phyloP scores from a whole-genome alignment of 2,113 vertebrate genomes.

The Scopus umbretta region DNA sequence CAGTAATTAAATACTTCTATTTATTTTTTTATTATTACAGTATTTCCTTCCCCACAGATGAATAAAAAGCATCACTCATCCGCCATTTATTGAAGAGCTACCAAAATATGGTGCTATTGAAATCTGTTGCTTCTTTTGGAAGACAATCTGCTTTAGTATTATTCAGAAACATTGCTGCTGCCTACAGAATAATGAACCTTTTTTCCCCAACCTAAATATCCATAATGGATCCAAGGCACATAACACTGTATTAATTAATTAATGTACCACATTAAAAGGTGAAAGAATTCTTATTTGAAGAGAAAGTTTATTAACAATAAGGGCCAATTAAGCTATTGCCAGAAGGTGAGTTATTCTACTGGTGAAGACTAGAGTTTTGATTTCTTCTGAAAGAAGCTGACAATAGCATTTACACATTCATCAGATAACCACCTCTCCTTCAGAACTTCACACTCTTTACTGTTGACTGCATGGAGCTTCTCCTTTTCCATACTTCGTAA shows the following conservation, averaged over 20 bases:
- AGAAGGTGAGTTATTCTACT: not conserved
- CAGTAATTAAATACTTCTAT: not conserved
- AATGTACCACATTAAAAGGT: not conserved
- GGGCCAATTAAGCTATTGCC: not conserved
- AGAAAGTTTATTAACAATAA: not conserved
- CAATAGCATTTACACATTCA: slow-evolving; percentile 80
- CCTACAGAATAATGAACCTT: not conserved
- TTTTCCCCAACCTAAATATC: not conserved
- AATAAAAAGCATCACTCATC: slow-evolving; percentile 22
- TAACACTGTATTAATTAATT: not conserved
- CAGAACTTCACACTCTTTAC: slow-evolving; percentile 77
- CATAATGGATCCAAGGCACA: slow-evolving; percentile 4
- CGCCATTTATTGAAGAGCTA: not conserved
- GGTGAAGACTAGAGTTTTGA: slow-evolving; percentile 72
- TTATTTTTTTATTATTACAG: slow-evolving; percentile 22
- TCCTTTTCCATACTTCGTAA: slow-evolving; percentile 79
- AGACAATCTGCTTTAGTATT: slow-evolving; percentile 2
- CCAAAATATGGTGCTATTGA: not conserved
- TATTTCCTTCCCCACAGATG: not conserved
- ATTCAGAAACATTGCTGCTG: slow-evolving; percentile 10
- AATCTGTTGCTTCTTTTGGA: not conserved
- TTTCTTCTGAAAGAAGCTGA: slow-evolving; percentile 82
- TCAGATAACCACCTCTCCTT: slow-evolving; percentile 80
- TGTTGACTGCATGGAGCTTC: slow-evolving; percentile 77
- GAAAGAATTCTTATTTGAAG: not conserved